Conservation (phyloP, 2,113 vertebrate genomes). For the Glaucomys volans region DNA sequence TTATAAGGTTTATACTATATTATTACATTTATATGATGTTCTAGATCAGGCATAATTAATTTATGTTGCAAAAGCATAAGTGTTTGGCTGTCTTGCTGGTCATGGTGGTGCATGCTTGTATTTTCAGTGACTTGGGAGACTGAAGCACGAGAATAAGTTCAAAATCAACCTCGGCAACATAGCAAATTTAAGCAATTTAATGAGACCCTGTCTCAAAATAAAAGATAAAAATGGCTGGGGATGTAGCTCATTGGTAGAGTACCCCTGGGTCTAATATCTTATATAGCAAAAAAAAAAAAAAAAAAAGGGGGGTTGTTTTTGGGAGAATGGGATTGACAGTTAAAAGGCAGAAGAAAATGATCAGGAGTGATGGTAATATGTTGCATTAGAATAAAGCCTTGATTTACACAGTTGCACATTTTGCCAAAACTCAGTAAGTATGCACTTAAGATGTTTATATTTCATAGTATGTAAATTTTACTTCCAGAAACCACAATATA, state of each 20-base stretch:
- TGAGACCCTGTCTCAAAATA: too few species aligned
- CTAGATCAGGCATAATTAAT: not conserved
- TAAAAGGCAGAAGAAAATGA: not conserved
- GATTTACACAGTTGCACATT: not conserved
- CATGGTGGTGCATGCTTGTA: too few species aligned
- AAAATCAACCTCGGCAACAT: too few species aligned
- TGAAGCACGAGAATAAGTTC: too few species aligned
- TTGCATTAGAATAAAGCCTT: not conserved
- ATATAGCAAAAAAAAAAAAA: too few species aligned
- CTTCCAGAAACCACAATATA: not conserved
- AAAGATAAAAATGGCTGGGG: too few species aligned
- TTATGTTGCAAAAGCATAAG: not conserved
- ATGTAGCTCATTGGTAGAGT: too few species aligned
- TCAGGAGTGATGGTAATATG: not conserved
- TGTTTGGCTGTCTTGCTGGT: not conserved
- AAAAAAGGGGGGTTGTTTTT: not conserved
- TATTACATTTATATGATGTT: not conserved
- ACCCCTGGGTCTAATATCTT: too few species aligned
- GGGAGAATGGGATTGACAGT: not conserved
- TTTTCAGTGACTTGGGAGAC: too few species aligned
- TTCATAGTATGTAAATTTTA: slow-evolving; percentile 21
- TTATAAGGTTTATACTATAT: not conserved
- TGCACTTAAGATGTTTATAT: not conserved
- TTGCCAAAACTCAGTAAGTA: not conserved
- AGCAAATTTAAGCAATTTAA: too few species aligned